A percentile compares a stretch with the other conserved stretches of the same genome.
Evolutionary conservation across 2,797 vertebrate species (phyloP).

Genomic region (Pseudocheirus occidentalis): DNA sequence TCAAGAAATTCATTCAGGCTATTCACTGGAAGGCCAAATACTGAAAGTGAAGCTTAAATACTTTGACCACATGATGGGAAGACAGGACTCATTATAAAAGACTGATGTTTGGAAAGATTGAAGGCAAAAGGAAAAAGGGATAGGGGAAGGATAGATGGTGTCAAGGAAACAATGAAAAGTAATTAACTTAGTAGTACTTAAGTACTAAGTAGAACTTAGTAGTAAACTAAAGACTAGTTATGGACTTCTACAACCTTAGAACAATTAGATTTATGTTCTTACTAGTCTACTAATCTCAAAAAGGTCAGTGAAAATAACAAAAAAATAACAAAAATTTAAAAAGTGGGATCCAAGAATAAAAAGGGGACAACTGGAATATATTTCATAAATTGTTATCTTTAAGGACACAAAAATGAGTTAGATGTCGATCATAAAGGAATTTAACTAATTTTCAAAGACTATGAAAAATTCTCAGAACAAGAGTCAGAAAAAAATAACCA

Average conservation of each 20-base stretch:
- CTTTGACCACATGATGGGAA: too few relatives aligned
- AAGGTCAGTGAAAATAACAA: background rate
- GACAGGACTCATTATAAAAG: too few relatives aligned
- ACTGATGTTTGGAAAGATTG: too few relatives aligned
- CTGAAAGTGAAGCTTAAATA: too few relatives aligned
- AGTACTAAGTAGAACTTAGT: too few relatives aligned
- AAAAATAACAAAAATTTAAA: background rate
- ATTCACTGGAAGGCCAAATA: too few relatives aligned
- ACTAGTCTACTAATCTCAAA: background rate
- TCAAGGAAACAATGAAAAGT: too few relatives aligned
- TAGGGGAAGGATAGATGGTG: too few relatives aligned
- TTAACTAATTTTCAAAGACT: background rate
- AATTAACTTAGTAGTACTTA: too few relatives aligned
- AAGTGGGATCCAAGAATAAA: background rate
- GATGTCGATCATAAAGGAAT: background rate
- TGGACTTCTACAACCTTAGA: background rate
- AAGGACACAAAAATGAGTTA: background rate
- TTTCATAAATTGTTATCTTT: background rate
- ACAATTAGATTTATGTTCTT: background rate
- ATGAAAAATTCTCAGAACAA: background rate
- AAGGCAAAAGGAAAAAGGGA: too few relatives aligned
- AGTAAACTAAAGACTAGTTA: background rate
- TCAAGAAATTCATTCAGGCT: too few relatives aligned
- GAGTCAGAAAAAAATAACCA: background rate
- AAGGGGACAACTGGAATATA: background rate